These are phyloP conservation scores for Campoplex nolae DNA, from an alignment of 2,888 invertebrate species.

Conservation along the genomic window DNA sequence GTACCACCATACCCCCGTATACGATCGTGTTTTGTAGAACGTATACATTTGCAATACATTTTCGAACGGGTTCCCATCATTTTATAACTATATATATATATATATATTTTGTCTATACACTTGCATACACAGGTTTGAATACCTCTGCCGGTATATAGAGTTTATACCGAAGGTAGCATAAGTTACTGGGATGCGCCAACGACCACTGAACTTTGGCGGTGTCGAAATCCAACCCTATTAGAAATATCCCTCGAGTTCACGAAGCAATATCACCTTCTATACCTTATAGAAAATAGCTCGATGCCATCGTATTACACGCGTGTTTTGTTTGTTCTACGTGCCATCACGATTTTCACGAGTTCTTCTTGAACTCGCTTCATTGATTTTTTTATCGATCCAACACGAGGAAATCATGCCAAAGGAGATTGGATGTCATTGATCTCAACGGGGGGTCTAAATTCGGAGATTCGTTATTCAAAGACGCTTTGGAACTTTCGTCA, in stretches of 20 bases:
- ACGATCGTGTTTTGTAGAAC: conserved; percentile 53
- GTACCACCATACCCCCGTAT: conserved; percentile 47
- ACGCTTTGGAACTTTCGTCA: not conserved
- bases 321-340: not conserved
- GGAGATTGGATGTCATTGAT: not conserved
- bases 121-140: not conserved
- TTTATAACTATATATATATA: not conserved
- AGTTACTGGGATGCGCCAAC: conserved; percentile 42
- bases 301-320: conserved; percentile 16
- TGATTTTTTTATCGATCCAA: not conserved
- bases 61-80: conserved; percentile 26
- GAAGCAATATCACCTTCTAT: conserved; percentile 19
- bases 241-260: conserved; percentile 19
- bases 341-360: not conserved
- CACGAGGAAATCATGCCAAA: not conserved
- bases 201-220: conserved; percentile 50
- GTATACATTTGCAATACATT: conserved; percentile 59
- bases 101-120: not conserved
- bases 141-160: not conserved
- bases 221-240: conserved; percentile 47
- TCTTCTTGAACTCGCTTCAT: not conserved
- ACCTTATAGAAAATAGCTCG: not conserved
- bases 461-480: not conserved
- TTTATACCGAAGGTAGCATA: conserved; percentile 23
- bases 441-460: not conserved